Evolutionary conservation across 2,888 invertebrate species (phyloP), one percentile per base, ranked within the genome.

Genomic region (Nemotelus pantherinus): DNA sequence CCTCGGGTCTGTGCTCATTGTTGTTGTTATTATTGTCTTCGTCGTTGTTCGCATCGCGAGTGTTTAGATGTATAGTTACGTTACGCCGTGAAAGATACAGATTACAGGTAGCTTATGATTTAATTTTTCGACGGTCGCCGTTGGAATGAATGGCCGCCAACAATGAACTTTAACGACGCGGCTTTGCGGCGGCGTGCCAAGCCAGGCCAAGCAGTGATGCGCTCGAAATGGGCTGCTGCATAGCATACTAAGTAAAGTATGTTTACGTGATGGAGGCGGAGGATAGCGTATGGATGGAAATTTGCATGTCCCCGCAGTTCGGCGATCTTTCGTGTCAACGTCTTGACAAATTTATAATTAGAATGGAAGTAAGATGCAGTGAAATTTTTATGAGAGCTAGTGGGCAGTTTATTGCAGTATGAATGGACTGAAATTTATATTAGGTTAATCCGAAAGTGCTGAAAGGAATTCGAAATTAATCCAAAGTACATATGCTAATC

Each of bases 101-200:
- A 70, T 70, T 70, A 70, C 55, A 53, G 70, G 70, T 70, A 70
- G 70, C 70, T 43, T 70, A 70, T 70, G 70, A 55, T 70, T 70
- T 70, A 6, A 55, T 70, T 70, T 70, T 70, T 70, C 41, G 70
- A 55, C 70, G 70, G 41, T 70, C 10, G 25, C 25, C 25, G 25
- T 25, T 25, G 25, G 43, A 41, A 70, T 70, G 70, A 55, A 70
- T 70, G 70, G 70, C 53, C 48, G 7, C 48, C 47, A 67, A 67
- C 50, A 68, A 50, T 68, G 68, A 68, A 68, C 68, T 39, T 25
- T 68, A 68, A 25, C 68, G 68, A 41, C 53, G 53, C 68, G 6
- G 44, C 41, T 68, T 48, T 68, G 48, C 50, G 57, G 7, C 41
- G 53, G 41, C 41, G 41, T 68, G 68, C 68, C 25, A 25, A 25